Evolutionary conservation across 2,888 invertebrate genomes (phyloP).

Genomic region (Chorisops tibialis): DNA sequence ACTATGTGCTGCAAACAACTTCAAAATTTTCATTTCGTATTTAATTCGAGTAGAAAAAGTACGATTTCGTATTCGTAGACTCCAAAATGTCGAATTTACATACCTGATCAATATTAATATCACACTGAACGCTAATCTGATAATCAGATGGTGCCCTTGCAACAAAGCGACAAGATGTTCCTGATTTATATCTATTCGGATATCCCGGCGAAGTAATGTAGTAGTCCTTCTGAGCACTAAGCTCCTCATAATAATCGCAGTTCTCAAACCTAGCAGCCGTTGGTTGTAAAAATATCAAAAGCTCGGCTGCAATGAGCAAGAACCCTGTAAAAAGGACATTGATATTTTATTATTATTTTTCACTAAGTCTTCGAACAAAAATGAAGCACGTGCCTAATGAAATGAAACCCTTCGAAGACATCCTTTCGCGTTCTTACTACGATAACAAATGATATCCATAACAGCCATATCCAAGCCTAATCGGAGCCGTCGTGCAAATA

Average conservation of each 20-base stretch:
- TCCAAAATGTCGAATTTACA: conserved; percentile 16
- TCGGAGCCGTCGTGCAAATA: too few relatives aligned
- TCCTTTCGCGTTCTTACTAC: conserved; percentile 19
- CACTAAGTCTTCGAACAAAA: not conserved
- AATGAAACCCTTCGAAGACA: conserved; percentile 20
- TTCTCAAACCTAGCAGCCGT: conserved; percentile 18
- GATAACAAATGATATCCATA: conserved; percentile 18
- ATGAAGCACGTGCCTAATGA: not conserved
- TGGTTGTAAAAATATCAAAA: not conserved
- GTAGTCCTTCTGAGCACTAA: conserved; percentile 38
- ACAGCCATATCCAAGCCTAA: not conserved
- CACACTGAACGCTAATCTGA: conserved; percentile 40
- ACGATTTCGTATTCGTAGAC: too few relatives aligned
- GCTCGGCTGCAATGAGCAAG: not conserved
- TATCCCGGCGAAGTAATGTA: conserved; percentile 44
- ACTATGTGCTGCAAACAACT: too few relatives aligned
- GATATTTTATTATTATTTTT: not conserved
- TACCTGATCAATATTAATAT: conserved; percentile 41
- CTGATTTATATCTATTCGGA: conserved; percentile 40
- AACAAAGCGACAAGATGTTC: conserved; percentile 47
- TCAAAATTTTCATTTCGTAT: too few relatives aligned
- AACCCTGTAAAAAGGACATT: not conserved
- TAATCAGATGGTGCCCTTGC: conserved; percentile 43
- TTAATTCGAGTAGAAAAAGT: too few relatives aligned
- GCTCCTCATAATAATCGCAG: conserved; percentile 4